Conservation (phyloP, 2,113 vertebrate genomes). For the Antechinus stuartii region DNA sequence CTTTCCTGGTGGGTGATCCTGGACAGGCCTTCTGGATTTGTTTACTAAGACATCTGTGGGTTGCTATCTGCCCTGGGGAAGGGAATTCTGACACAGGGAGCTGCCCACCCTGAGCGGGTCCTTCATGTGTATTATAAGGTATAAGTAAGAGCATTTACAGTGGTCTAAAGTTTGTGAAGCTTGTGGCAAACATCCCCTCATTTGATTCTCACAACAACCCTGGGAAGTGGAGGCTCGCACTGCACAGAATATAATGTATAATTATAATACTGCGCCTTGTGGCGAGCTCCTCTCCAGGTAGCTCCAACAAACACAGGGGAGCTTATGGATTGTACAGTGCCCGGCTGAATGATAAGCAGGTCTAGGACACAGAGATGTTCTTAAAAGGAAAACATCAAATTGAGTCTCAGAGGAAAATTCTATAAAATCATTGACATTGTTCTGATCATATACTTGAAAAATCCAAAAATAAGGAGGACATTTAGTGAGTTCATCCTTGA, state of each 20-base stretch:
- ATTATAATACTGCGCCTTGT: background rate
- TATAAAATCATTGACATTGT: background rate
- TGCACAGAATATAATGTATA: background rate
- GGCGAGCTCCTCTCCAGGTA: background rate
- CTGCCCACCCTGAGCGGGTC: background rate
- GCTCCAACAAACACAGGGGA: too few species aligned
- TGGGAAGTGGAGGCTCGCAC: background rate
- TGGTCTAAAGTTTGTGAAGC: background rate
- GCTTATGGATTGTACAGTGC: background rate
- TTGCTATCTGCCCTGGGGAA: background rate
- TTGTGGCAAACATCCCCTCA: background rate
- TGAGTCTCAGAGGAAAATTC: slow-evolving; percentile 1
- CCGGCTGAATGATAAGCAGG: slow-evolving; percentile 34
- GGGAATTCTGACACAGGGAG: background rate
- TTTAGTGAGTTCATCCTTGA: background rate
- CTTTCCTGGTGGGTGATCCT: background rate
- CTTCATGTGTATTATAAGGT: background rate
- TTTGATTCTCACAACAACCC: background rate
- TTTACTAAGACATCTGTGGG: background rate
- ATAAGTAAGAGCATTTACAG: background rate
- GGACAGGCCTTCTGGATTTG: background rate
- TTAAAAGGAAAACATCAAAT: background rate
- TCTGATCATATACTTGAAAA: slow-evolving; percentile 34
- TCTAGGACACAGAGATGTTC: background rate
- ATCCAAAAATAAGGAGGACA: slow-evolving; percentile 6